phyloP scores from a whole-genome alignment of 2,797 vertebrate species.

The Gymnothorax reevesii region DNA sequence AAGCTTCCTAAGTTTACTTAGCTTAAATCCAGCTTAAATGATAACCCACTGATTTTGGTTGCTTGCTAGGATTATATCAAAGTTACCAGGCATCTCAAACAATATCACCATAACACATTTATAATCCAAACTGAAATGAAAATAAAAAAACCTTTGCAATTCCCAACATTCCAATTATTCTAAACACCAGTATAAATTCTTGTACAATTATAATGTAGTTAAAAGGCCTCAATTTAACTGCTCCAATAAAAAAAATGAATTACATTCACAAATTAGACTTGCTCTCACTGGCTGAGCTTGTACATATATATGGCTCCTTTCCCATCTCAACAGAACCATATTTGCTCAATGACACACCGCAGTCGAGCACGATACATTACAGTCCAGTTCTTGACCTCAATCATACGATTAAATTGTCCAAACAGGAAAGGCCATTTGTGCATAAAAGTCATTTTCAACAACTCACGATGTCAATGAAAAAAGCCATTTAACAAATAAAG shows the following conservation, averaged over 20 bases:
- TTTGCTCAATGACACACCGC: conserved; percentile 82
- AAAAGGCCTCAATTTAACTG: conserved; percentile 83
- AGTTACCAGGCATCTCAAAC: not conserved
- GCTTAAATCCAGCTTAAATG: too few relatives aligned
- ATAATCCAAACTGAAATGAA: conserved; percentile 41
- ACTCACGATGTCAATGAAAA: conserved; percentile 56
- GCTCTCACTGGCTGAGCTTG: conserved; percentile 61
- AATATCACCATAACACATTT: conserved; percentile 52
- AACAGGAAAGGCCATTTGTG: conserved; percentile 28
- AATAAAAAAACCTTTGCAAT: conserved; percentile 49
- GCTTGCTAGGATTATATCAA: not conserved
- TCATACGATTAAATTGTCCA: conserved; percentile 43
- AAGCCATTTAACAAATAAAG: conserved; percentile 63
- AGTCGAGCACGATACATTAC: conserved; percentile 90
- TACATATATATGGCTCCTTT: conserved; percentile 81
- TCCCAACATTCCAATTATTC: conserved; percentile 58
- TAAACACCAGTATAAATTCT: conserved; percentile 73
- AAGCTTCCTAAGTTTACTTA: too few relatives aligned
- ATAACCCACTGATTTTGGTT: not conserved
- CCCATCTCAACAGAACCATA: conserved; percentile 46
- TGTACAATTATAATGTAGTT: conserved; percentile 84
- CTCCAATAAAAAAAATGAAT: conserved; percentile 71
- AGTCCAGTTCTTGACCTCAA: conserved; percentile 64
- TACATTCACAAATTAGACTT: conserved; percentile 53
- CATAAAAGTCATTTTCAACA: conserved; percentile 56